Percentiles rank a stretch among this genome's conserved stretches.
Evolutionary conservation across 2,113 vertebrate species (phyloP).

Genomic region (Microtus richardsoni): DNA sequence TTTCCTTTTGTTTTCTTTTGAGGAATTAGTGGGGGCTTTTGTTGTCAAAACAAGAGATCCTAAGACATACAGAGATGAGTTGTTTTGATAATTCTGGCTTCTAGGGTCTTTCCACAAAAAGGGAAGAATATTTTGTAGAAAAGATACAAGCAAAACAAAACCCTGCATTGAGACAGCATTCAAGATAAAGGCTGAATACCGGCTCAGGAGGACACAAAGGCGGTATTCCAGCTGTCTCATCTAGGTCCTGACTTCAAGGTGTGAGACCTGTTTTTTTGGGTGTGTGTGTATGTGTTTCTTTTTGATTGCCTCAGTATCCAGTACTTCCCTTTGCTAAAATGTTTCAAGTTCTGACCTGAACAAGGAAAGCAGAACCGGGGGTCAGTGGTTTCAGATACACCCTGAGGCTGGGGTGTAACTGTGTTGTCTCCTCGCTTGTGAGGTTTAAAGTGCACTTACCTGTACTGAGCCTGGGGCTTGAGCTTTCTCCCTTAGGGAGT

Average conservation of each 20-base stretch:
- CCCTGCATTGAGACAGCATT: background rate
- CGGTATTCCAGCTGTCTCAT: background rate
- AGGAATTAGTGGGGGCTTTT: slow-evolving; percentile 1
- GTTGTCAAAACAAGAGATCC: slow-evolving; percentile 7
- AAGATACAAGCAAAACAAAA: background rate
- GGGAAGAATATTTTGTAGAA: background rate
- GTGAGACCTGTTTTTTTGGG: background rate
- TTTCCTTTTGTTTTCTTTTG: background rate
- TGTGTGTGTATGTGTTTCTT: too few species aligned
- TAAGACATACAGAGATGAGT: slow-evolving; percentile 20
- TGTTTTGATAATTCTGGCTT: slow-evolving; percentile 22
- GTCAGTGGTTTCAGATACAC: background rate
- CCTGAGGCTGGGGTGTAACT: background rate
- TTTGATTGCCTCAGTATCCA: background rate
- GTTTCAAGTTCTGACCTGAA: background rate
- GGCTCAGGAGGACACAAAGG: background rate
- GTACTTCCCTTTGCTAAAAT: background rate
- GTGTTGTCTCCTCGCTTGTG: background rate
- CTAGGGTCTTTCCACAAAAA: background rate
- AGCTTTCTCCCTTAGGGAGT: background rate
- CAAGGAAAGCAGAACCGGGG: background rate
- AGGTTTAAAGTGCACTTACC: background rate
- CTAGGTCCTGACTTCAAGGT: background rate
- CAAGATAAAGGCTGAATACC: background rate
- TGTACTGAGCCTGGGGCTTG: background rate